A percentile compares a stretch with the other conserved stretches of the same genome.
Conservation (phyloP, 37 sponge, comb jelly and placozoan genomes). For the Spongia lamella region DNA sequence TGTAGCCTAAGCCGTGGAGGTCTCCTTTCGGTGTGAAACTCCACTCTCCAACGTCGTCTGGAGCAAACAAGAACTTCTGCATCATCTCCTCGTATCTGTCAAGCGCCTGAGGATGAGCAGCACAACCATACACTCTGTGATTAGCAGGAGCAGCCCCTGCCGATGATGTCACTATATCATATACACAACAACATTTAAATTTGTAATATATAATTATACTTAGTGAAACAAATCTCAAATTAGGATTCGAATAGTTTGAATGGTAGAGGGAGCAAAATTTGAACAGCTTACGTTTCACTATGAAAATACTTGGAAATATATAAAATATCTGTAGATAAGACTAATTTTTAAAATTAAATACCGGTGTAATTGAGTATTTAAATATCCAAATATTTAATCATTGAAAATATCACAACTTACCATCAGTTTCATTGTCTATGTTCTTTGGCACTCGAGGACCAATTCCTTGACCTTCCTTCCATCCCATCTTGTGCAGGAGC, state of each 20-base stretch:
- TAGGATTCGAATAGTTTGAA: too few relatives aligned
- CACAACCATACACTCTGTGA: constrained; percentile 55
- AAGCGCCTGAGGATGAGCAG: constrained; percentile 15
- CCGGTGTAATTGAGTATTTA: neutral
- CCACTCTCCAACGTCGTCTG: constrained; percentile 59
- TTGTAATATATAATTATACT: too few relatives aligned
- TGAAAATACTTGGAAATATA: too few relatives aligned
- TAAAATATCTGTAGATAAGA: neutral
- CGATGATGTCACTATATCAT: too few relatives aligned
- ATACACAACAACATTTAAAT: too few relatives aligned
- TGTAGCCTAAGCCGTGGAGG: constrained; percentile 79
- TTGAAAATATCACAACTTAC: neutral
- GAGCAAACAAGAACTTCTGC: constrained; percentile 70
- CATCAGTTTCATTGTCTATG: neutral
- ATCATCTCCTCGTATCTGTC: neutral
- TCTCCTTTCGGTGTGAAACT: constrained; percentile 66
- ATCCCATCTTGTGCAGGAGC: constrained; percentile 88
- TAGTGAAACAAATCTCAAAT: too few relatives aligned
- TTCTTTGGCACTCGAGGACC: constrained; percentile 62
- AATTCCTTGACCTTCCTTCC: constrained; percentile 91
- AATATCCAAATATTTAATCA: neutral
- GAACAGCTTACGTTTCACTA: too few relatives aligned
- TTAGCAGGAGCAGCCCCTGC: too few relatives aligned
- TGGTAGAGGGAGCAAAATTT: too few relatives aligned
- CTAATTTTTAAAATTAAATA: neutral